phyloP scores from a whole-genome alignment of 2,888 invertebrate species.

The Axea sp. region DNA sequence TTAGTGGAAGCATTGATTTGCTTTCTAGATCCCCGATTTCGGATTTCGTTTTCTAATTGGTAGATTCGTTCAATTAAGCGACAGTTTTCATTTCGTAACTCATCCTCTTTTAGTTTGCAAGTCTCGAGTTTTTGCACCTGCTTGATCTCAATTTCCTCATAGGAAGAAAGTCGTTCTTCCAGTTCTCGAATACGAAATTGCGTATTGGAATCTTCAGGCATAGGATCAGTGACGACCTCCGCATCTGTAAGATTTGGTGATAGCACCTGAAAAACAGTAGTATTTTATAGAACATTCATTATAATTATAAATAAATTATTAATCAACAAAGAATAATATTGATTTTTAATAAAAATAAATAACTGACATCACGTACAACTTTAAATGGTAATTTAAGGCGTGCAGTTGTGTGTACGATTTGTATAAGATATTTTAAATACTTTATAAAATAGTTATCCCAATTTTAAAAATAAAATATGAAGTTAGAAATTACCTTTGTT shows the following conservation, averaged over 20 bases:
- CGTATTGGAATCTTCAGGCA: slow-evolving; percentile 43
- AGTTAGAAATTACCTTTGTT: slow-evolving; percentile 67
- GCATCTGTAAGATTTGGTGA: slow-evolving; percentile 55
- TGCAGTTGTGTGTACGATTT: too few species aligned
- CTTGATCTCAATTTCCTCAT: slow-evolving; percentile 64
- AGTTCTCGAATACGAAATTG: slow-evolving; percentile 69
- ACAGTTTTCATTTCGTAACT: slow-evolving; percentile 72
- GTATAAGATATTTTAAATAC: too few species aligned
- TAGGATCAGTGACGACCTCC: slow-evolving; percentile 44
- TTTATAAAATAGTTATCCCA: too few species aligned
- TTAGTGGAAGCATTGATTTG: slow-evolving; percentile 13
- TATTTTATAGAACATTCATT: too few species aligned
- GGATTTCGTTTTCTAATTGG: slow-evolving; percentile 68
- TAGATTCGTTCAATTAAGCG: slow-evolving; percentile 69
- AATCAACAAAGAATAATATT: too few species aligned
- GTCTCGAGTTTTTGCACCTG: slow-evolving; percentile 62
- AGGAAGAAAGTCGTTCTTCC: slow-evolving; percentile 65
- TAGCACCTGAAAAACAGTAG: slow-evolving; percentile 33
- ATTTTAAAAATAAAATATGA: too few species aligned
- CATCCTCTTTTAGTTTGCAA: slow-evolving; percentile 70
- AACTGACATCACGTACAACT: too few species aligned
- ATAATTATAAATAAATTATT: too few species aligned
- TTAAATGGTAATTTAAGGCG: too few species aligned
- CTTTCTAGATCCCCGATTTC: slow-evolving; percentile 13
- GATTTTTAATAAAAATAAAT: too few species aligned